Evolutionary conservation across 1,140 invertebrate genomes (phyloP).

Genomic region (Rhopalosiphum padi): DNA sequence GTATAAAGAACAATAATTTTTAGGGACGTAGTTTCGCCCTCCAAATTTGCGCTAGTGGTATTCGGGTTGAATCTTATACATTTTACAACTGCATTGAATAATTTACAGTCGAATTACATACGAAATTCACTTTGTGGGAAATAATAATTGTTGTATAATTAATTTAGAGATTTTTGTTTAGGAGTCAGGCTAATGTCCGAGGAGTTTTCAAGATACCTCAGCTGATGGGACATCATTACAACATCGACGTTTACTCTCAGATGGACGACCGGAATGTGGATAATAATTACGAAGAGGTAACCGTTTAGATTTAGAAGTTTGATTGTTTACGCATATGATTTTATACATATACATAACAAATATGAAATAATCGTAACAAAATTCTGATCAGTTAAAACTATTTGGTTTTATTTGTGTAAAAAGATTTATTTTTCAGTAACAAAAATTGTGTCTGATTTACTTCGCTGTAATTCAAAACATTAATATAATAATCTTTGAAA

Average conservation of each 20-base stretch:
- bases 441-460: not conserved
- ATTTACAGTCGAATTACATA: not conserved
- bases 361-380: not conserved
- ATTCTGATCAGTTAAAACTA: not conserved
- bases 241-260: constrained; percentile 59
- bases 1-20: no score
- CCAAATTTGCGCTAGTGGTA: no score
- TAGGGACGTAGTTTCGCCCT: no score
- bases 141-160: not conserved
- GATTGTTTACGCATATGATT: not conserved
- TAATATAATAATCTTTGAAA: not conserved
- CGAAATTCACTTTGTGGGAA: not conserved
- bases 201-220: constrained; percentile 60
- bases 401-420: not conserved
- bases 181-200: not conserved
- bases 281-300: constrained; percentile 48
- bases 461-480: not conserved
- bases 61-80: no score
- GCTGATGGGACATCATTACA: constrained; percentile 36
- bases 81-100: no score
- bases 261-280: constrained; percentile 24
- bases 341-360: not conserved
- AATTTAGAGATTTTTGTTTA: not conserved
- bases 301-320: not conserved
- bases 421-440: not conserved